Base-by-base conservation (phyloP, 1,140 invertebrate species). In the Drosophila micromelanica region DNA sequence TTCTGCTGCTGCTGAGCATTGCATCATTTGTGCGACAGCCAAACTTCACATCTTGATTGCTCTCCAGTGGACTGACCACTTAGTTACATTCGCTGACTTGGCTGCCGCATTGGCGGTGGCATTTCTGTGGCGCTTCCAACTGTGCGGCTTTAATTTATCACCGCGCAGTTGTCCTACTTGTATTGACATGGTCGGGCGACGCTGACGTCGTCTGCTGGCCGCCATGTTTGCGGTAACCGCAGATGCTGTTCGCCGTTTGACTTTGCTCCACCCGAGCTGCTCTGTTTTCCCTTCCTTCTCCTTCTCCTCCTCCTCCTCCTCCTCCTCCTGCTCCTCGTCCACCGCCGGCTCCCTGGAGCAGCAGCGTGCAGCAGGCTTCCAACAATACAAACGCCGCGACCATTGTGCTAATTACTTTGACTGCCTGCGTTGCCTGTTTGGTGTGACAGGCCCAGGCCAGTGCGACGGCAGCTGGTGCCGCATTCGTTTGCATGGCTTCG, bases 401-500 rank as follows among this genome's bases (percentile, higher is more conserved):
- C 79, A 90, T 84, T 75, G 87, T 87, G 87, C 87, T 90, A 90
- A 90, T 90, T 90, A 90, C 74, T 79, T 90, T 90, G 87, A 84
- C 84, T 69, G 87, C 79, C 76, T 82, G 82, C 64, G 76, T 78
- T 48, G 73, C 74, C 67, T 77, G 71, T 52, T 62, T 76, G 65
- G 73, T 81, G 70, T 76, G 86, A 52, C 82, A 86, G 70, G 80
- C 68, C 87, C 85, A 76, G 79, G 90, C 85, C 60, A 82, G 32
- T 20, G 71, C 82, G 23, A 76, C 84, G 30, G 90, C 90, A 60
- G 90, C 79, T 38, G 84, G 84, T 27, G 90, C 90, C 65, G 80
- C 90, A 73, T 91, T 91, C 71, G 91, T 92, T 81, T 92, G 91
- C 91, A 92, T 92, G 23, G 91, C 91, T 62, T 92, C 91, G 54